Conservation (phyloP, 1,140 invertebrate species). For the Micrasema longulum region DNA sequence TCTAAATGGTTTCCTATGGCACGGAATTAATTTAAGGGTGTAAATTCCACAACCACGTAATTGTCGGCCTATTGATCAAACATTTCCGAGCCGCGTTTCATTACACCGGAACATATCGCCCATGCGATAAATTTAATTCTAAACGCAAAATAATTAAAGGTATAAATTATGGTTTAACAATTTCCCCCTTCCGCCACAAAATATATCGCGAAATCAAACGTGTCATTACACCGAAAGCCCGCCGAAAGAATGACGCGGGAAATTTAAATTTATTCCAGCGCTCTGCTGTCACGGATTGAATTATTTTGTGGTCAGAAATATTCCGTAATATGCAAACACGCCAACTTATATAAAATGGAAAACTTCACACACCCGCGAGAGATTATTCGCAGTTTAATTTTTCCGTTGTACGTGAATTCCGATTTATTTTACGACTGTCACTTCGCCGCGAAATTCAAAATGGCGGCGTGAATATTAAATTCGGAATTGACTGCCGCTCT, state of each 20-base stretch:
- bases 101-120: constrained; percentile 30
- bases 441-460: constrained; percentile 23
- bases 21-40: constrained; percentile 10
- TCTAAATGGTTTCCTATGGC: neutral
- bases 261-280: constrained; percentile 3
- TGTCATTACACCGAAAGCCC: constrained; percentile 21
- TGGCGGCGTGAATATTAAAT: constrained; percentile 42
- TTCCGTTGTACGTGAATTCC: neutral
- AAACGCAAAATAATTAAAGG: constrained; percentile 43
- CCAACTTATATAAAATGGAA: neutral
- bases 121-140: constrained; percentile 40
- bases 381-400: neutral
- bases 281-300: constrained; percentile 11
- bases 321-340: constrained; percentile 7
- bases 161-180: constrained; percentile 39
- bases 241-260: constrained; percentile 37
- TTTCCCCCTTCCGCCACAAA: neutral
- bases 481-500: constrained; percentile 40
- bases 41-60: constrained; percentile 23
- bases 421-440: neutral
- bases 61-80: constrained; percentile 35
- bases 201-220: constrained; percentile 32
- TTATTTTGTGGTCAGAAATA: constrained; percentile 22
- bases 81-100: constrained; percentile 23
- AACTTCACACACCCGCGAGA: neutral